These are phyloP conservation scores for Martes martes DNA, from an alignment of 2,113 vertebrate species.

Conservation along the genomic window DNA sequence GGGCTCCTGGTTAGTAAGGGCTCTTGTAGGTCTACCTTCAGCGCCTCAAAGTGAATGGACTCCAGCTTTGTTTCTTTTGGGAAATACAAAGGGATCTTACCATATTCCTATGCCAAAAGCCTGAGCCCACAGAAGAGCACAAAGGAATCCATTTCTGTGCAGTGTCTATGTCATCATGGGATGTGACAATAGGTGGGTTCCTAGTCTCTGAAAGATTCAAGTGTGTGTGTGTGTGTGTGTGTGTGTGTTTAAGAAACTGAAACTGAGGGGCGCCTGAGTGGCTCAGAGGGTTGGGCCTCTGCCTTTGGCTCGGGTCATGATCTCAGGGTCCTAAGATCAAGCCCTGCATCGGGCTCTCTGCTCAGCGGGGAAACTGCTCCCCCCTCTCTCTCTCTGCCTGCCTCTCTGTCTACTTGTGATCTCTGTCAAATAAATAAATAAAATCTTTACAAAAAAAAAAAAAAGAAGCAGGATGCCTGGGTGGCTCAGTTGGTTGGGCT, in stretches of 20 bases:
- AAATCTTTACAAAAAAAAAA: too few relatives aligned
- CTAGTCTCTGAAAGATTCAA: neutral
- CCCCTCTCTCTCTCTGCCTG: too few relatives aligned
- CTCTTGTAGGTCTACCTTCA: neutral
- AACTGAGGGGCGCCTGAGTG: neutral
- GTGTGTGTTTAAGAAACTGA: neutral
- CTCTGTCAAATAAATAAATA: too few relatives aligned
- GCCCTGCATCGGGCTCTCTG: too few relatives aligned
- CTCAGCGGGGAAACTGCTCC: too few relatives aligned
- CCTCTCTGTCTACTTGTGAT: too few relatives aligned
- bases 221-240: neutral
- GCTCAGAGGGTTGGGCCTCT: too few relatives aligned
- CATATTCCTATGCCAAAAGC: neutral
- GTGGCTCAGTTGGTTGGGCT: too few relatives aligned
- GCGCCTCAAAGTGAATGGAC: neutral
- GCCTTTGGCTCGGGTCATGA: too few relatives aligned
- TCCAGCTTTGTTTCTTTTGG: neutral
- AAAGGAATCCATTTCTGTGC: neutral
- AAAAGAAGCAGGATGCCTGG: too few relatives aligned
- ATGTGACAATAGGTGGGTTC: neutral
- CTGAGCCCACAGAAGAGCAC: neutral
- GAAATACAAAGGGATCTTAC: conserved; percentile 2
- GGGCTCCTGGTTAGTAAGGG: neutral
- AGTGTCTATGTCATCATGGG: neutral
- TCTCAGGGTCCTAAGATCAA: too few relatives aligned